Base-by-base conservation (phyloP, 1,140 invertebrate genomes). In the Lepidotrigona ventralis region DNA sequence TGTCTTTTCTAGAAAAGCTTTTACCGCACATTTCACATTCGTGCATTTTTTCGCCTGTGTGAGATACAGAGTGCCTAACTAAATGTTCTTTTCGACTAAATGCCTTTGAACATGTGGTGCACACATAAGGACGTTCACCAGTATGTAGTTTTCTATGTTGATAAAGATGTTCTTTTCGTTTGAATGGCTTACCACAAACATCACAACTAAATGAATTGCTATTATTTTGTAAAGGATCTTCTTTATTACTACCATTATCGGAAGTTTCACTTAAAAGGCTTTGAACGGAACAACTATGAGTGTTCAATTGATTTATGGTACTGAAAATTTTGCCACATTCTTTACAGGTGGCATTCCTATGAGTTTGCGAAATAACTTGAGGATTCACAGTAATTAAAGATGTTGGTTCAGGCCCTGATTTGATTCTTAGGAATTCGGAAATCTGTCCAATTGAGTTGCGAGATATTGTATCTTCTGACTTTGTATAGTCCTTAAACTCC, bases 11-110 rank as follows among this genome's bases (percentile, higher is more conserved):
- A 0, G 96, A 96, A 86, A 98, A 98, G 70, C 95, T 95, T 89
- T 97, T 97, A 8, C 95, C 95, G 91, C 97, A 98, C 12, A 97
- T 94, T 64, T 97, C 96, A 90, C 97, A 98, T 54, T 95, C 95
- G 89, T 96, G 97, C 91, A 96, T 95, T 85, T 97, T 97, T 83
- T 96, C 95, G 0, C 97, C 97, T 0, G 96, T 97, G 90, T 98
- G 97, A 11, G 96, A 96, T 4, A 96, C 95, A 90, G 96, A 95
- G 88, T 98, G 97, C 71, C 96, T 94, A 6, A 96, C 95, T 17
- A 97, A 92, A 90, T 97, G 96, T 84, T 97, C 96, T 82, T 96
- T 97, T 2, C 96, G 95, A 85, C 96, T 97, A 91, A 97, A 97
- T 2, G 96, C 95, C 91, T 97, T 97, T 2, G 95, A 94, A 90